These are phyloP conservation scores for Heterocephalus glaber DNA, from an alignment of 2,113 vertebrate genomes.

Conservation along the genomic window DNA sequence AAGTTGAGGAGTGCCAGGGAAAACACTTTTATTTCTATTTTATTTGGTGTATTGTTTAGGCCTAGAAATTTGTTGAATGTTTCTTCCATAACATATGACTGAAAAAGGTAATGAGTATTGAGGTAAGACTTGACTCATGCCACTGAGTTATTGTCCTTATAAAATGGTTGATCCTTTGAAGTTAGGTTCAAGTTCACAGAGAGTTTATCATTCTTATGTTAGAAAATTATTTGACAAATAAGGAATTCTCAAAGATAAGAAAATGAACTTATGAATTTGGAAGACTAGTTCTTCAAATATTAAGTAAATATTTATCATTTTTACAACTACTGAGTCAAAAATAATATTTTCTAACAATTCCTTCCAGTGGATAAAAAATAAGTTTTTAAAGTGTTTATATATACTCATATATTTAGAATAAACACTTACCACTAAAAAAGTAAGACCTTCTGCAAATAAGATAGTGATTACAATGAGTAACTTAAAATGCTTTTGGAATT, in stretches of 20 bases:
- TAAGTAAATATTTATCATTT: background rate
- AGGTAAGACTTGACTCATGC: background rate
- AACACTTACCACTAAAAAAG: background rate
- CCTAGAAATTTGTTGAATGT: conserved; percentile 54
- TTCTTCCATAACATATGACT: conserved; percentile 53
- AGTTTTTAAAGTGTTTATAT: background rate
- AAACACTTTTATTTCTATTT: conserved; percentile 59
- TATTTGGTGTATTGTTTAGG: conserved; percentile 40
- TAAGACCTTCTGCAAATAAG: background rate
- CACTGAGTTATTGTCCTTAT: conserved; percentile 15
- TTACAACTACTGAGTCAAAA: background rate
- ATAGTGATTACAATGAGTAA: background rate
- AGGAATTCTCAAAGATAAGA: background rate
- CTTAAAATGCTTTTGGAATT: background rate
- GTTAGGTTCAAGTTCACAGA: background rate
- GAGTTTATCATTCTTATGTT: conserved; percentile 5
- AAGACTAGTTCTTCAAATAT: background rate
- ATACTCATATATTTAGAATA: background rate
- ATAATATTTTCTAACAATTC: background rate
- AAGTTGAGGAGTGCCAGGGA: conserved; percentile 39
- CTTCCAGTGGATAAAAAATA: background rate
- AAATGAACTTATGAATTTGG: background rate
- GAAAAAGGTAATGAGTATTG: conserved; percentile 46
- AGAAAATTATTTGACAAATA: conserved; percentile 29
- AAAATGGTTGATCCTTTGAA: conserved; percentile 51